Evolutionary conservation across 2,888 invertebrate genomes (phyloP).

Genomic region (Bruchidius siliquastri): DNA sequence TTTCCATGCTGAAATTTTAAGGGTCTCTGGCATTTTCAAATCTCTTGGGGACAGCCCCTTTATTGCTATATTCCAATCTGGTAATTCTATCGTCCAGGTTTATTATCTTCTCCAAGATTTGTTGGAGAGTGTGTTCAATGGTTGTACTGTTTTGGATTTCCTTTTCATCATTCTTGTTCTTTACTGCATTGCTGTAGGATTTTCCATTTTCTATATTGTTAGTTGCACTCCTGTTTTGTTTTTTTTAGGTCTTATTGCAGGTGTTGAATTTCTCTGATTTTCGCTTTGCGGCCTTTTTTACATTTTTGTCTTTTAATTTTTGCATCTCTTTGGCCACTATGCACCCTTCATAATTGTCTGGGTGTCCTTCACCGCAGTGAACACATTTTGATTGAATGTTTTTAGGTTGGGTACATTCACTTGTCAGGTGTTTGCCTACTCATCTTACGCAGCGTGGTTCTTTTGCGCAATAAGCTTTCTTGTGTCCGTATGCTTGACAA

Average conservation of each 20-base stretch:
- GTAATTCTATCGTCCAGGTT: slow-evolving; percentile 11
- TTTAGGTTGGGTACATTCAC: slow-evolving; percentile 9
- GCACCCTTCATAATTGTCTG: slow-evolving; percentile 13
- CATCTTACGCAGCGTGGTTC: slow-evolving; percentile 20
- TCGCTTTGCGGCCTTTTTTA: slow-evolving; percentile 4
- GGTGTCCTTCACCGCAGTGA: slow-evolving; percentile 19
- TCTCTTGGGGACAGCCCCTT: slow-evolving; percentile 11
- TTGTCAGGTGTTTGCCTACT: slow-evolving; percentile 7
- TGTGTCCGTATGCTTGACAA: slow-evolving; percentile 14
- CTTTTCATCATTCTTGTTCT: slow-evolving; percentile 2
- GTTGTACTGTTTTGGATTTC: slow-evolving; percentile 5
- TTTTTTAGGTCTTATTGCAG: too few relatives aligned
- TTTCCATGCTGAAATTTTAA: not conserved
- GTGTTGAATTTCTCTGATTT: slow-evolving; percentile 1
- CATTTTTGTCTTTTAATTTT: slow-evolving; percentile 9
- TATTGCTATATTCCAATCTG: not conserved
- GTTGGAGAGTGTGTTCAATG: slow-evolving; percentile 8
- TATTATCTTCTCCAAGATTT: slow-evolving; percentile 12
- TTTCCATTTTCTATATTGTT: too few relatives aligned
- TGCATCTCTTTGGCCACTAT: slow-evolving; percentile 13
- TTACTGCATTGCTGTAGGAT: not conserved
- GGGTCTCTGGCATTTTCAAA: slow-evolving; percentile 2
- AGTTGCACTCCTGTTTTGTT: too few relatives aligned
- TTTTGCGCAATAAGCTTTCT: slow-evolving; percentile 10
- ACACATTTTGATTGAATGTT: slow-evolving; percentile 14